A percentile compares a stretch with the other conserved stretches of the same genome.
phyloP scores from a whole-genome alignment of 2,888 invertebrate species.

The Dynastes grantii region DNA sequence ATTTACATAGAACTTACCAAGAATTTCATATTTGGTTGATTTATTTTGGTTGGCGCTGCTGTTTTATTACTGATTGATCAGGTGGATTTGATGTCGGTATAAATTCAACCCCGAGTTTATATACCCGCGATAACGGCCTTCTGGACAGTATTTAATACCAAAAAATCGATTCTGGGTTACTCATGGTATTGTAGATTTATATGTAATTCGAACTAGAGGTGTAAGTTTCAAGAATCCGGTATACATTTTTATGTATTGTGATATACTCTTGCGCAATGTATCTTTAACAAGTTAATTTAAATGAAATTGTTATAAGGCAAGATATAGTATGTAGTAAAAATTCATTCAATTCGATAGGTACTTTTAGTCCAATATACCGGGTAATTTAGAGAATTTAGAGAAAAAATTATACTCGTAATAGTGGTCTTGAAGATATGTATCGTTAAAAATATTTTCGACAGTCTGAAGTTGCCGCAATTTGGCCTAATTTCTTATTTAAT shows the following conservation, averaged over 20 bases:
- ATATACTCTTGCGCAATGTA: conserved; percentile 26
- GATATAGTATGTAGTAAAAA: too few relatives aligned
- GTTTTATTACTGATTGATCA: conserved; percentile 30
- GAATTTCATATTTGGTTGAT: conserved; percentile 47
- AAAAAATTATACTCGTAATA: too few relatives aligned
- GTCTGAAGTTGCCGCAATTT: too few relatives aligned
- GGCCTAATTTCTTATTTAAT: too few relatives aligned
- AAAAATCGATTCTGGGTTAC: conserved; percentile 26
- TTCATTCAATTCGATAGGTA: too few relatives aligned
- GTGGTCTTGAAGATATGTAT: too few relatives aligned
- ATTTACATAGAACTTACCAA: conserved; percentile 40
- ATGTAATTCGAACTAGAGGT: conserved; percentile 39
- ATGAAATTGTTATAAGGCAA: too few relatives aligned
- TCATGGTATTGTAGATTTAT: conserved; percentile 17
- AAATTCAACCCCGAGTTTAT: conserved; percentile 48
- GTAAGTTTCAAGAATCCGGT: conserved; percentile 35
- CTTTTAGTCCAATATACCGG: too few relatives aligned
- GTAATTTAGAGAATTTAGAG: too few relatives aligned
- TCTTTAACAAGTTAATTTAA: background rate
- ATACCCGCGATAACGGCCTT: conserved; percentile 48
- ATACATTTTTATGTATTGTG: conserved; percentile 40
- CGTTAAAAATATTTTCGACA: too few relatives aligned
- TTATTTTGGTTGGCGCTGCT: conserved; percentile 27
- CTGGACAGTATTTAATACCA: conserved; percentile 33
- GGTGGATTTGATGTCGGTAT: conserved; percentile 42